These are phyloP conservation scores for Conops quadrifasciatus DNA, from an alignment of 2,888 invertebrate species.

Conservation along the genomic window DNA sequence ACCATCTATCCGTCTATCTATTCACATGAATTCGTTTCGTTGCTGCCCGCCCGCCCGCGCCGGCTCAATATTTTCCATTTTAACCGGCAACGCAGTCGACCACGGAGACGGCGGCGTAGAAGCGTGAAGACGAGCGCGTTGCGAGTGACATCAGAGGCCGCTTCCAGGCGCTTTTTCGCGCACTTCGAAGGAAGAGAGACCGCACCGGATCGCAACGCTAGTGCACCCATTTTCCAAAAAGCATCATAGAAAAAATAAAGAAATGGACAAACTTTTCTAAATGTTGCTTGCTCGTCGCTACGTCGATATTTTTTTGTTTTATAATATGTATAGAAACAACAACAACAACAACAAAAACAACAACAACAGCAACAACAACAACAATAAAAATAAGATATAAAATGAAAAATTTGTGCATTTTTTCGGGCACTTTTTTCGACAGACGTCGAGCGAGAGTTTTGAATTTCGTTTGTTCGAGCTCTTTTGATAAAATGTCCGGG, in stretches of 20 bases:
- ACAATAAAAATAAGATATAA: background rate
- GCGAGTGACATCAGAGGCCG: background rate
- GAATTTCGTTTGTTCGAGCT: slow-evolving; percentile 41
- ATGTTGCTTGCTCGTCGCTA: background rate
- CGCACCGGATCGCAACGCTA: background rate
- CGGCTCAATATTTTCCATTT: slow-evolving; percentile 3
- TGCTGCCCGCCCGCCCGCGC: slow-evolving; percentile 14
- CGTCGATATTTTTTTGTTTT: background rate
- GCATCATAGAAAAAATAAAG: background rate
- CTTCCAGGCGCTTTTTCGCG: slow-evolving; percentile 1
- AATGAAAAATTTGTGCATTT: slow-evolving; percentile 5
- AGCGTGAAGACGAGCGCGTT: background rate
- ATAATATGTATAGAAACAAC: background rate
- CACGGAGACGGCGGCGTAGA: background rate
- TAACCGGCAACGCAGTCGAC: too few relatives aligned
- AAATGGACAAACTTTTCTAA: background rate
- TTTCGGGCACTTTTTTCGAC: slow-evolving; percentile 1
- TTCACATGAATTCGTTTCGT: slow-evolving; percentile 16
- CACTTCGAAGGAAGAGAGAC: background rate
- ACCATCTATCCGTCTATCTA: slow-evolving; percentile 43
- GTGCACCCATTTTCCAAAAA: background rate
- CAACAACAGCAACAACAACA: background rate
- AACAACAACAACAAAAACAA: background rate
- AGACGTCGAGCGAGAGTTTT: slow-evolving; percentile 37
- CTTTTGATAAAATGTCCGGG: slow-evolving; percentile 41